A percentile compares a stretch with the other conserved stretches of the same genome.
Conservation (phyloP, 2,797 vertebrate species). For the Sebastes paucispinis region DNA sequence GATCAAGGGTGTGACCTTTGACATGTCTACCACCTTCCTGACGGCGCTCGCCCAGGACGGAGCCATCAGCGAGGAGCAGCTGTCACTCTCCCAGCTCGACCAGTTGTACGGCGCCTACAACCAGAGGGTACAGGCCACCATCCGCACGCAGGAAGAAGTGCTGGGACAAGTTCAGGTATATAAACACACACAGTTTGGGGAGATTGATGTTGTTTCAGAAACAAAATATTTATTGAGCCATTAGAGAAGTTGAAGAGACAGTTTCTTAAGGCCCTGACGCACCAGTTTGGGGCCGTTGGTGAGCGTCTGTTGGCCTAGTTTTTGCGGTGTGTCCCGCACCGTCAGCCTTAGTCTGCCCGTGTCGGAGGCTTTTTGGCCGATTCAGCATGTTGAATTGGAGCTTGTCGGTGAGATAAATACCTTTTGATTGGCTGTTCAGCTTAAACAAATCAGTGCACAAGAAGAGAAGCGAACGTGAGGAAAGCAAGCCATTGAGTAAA, state of each 20-base stretch:
- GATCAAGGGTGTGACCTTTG: constrained; percentile 92
- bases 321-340: too few species aligned
- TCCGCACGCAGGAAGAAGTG: constrained; percentile 91
- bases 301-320: too few species aligned
- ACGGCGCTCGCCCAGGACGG: constrained; percentile 92
- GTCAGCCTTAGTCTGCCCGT: too few species aligned
- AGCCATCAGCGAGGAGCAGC: constrained; percentile 92
- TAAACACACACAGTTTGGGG: neutral
- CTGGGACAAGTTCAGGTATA: constrained; percentile 91
- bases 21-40: constrained; percentile 93
- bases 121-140: constrained; percentile 87
- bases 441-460: too few species aligned
- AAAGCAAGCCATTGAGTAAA: too few species aligned
- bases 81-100: constrained; percentile 91
- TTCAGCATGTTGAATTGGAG: too few species aligned
- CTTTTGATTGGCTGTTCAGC: too few species aligned
- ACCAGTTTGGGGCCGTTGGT: too few species aligned
- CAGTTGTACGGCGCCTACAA: constrained; percentile 89
- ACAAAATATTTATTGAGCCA: neutral
- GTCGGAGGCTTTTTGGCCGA: too few species aligned
- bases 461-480: too few species aligned
- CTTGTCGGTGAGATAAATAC: too few species aligned
- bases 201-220: neutral
- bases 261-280: neutral
- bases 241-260: neutral